Conservation (phyloP, 2,113 vertebrate species). For the Podilymbus podiceps region DNA sequence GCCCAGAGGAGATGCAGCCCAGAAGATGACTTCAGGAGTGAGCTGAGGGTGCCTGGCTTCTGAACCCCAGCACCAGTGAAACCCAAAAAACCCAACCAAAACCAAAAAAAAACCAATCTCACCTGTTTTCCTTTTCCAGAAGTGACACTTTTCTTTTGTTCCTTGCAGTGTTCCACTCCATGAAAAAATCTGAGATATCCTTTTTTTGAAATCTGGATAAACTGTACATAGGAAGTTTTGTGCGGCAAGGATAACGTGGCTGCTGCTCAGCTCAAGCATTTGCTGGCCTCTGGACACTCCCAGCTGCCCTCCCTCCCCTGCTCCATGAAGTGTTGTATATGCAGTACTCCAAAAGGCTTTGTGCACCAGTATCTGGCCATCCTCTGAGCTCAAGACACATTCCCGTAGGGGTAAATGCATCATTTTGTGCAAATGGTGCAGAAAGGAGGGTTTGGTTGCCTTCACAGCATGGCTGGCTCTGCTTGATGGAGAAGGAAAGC, state of each 20-base stretch:
- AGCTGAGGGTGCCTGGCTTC: neutral
- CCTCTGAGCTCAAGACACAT: neutral
- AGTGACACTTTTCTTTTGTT: neutral
- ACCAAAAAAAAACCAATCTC: neutral
- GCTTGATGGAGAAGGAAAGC: neutral
- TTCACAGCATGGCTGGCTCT: neutral
- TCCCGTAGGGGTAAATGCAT: neutral
- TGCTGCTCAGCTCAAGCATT: neutral
- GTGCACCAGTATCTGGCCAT: neutral
- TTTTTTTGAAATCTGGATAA: neutral
- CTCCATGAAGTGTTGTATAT: fast-evolving
- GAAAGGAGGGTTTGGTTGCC: neutral
- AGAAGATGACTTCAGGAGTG: neutral
- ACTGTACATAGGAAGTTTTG: neutral
- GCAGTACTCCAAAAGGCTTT: neutral
- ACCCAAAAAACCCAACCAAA: neutral
- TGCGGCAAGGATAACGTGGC: neutral
- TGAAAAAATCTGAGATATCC: neutral
- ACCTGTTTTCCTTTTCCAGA: neutral
- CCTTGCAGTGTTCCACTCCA: neutral
- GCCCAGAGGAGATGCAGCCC: neutral
- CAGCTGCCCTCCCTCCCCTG: neutral
- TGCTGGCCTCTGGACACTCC: neutral
- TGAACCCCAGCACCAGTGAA: neutral
- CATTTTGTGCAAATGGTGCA: too few relatives aligned